Conservation (phyloP, 2,888 invertebrate species). For the Harpalus rufipes region DNA sequence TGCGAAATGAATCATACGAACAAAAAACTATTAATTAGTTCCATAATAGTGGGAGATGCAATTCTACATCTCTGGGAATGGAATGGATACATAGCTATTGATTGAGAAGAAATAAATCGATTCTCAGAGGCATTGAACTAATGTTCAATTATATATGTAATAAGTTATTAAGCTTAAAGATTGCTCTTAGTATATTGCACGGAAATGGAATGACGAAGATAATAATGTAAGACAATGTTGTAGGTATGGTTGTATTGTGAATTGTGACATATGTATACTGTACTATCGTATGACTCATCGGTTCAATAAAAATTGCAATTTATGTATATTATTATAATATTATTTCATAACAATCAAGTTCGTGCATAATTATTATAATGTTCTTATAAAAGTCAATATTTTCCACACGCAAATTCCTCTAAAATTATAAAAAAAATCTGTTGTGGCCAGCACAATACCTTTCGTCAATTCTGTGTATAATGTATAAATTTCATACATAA, state of each 20-base stretch:
- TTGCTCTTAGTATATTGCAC: not conserved
- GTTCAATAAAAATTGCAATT: not conserved
- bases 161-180: not conserved
- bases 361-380: no score
- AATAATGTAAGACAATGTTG: not conserved
- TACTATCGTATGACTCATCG: not conserved
- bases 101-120: not conserved
- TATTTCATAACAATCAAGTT: not conserved
- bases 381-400: no score
- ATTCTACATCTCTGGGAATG: constrained; percentile 10
- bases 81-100: not conserved
- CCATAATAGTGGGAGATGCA: constrained; percentile 22
- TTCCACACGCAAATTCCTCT: no score
- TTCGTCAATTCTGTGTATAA: no score
- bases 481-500: no score
- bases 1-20: constrained; percentile 43
- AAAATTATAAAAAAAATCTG: no score
- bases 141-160: not conserved
- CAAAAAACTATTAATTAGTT: constrained; percentile 49
- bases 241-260: not conserved
- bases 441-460: no score
- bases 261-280: not conserved
- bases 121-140: not conserved
- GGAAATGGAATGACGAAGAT: not conserved
- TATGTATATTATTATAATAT: not conserved